Base-by-base conservation (phyloP, 2,888 invertebrate genomes). In the Spisula solida region DNA sequence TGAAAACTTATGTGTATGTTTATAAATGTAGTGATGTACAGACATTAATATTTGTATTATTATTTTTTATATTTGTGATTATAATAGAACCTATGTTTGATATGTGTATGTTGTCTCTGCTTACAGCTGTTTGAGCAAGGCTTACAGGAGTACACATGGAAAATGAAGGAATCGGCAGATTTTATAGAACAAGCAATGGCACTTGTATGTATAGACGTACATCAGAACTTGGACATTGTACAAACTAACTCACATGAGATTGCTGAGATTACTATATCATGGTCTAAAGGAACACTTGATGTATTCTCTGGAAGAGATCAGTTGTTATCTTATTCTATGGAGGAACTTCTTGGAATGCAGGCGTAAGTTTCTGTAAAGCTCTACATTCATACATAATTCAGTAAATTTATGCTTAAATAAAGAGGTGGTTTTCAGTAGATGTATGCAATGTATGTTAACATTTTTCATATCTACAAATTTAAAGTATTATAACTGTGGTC, bases 111-210 rank as follows among this genome's bases (percentile, higher is more conserved):
- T 66, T 66, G 25, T 12, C 16, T 51, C 14, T n/a, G n/a, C 8
- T 93, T 90, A 20, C 94, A 96, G 96, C 88, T 96, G 86, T 94
- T 96, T 92, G 95, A 96, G 70, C 95, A 96, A 92, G 96, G 96
- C 25, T 91, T 96, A 34, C 94, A 95, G 82, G 94, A 95, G 78
- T 95, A 93, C 86, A 96, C 96, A 12, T 96, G 96, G 96, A 95
- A 95, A 86, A 96, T 96, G 93, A 96, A 96, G 87, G 96, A 96
- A 88, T 95, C 96, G 25, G 95, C 94, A 20, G 96, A 96, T 92
- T 96, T 96, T 90, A 96, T 96, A 41, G 96, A 96, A 92, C 94
- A 94, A 75, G 96, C 96, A 48, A 95, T 95, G 92, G 94, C 96
- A 0, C 93, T 96, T 8, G 96, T 96, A 16, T 96, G 96, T 90